phyloP scores from a whole-genome alignment of 64 coral and sea anemone species.

The Platygyra sinensis region DNA sequence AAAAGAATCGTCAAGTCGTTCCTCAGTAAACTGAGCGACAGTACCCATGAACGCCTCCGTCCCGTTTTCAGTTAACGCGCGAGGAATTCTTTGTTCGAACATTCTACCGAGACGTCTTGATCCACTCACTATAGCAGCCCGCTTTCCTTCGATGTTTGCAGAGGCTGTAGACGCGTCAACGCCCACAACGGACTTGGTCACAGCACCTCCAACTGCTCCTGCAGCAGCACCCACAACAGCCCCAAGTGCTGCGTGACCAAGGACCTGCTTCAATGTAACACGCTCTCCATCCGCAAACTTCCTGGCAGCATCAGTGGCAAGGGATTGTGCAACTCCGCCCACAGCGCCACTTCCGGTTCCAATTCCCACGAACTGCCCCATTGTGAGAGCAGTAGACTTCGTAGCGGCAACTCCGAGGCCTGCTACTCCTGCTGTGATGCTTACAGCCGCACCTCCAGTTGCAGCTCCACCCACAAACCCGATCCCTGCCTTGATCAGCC shows the following conservation, averaged over 20 bases:
- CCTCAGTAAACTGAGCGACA: slow-evolving; percentile 8
- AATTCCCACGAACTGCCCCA: slow-evolving; percentile 12
- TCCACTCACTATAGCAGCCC: slow-evolving; percentile 30
- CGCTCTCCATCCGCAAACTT: slow-evolving; percentile 41
- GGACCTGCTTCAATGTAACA: slow-evolving; percentile 21
- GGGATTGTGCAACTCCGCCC: slow-evolving; percentile 10
- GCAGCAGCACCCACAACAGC: slow-evolving; percentile 26
- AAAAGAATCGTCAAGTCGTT: slow-evolving; percentile 55
- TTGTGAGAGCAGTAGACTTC: slow-evolving; percentile 20
- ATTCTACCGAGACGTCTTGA: slow-evolving; percentile 9
- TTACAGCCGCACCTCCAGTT: slow-evolving; percentile 38
- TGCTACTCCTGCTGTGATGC: slow-evolving; percentile 42
- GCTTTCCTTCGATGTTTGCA: slow-evolving; percentile 37
- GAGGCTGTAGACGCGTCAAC: slow-evolving; percentile 19
- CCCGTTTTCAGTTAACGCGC: slow-evolving; percentile 21
- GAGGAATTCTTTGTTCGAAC: background rate
- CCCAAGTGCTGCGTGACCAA: background rate
- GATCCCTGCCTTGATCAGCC: background rate
- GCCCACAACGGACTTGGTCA: slow-evolving; percentile 27
- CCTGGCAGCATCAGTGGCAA: slow-evolving; percentile 30
- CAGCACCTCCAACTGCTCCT: slow-evolving; percentile 31
- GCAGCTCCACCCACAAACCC: slow-evolving; percentile 42
- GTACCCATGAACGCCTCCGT: slow-evolving; percentile 21
- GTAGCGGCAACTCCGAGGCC: slow-evolving; percentile 46
- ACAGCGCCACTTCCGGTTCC: slow-evolving; percentile 45